phyloP scores from a whole-genome alignment of 2,888 invertebrate genomes.

The Idaea straminata region DNA sequence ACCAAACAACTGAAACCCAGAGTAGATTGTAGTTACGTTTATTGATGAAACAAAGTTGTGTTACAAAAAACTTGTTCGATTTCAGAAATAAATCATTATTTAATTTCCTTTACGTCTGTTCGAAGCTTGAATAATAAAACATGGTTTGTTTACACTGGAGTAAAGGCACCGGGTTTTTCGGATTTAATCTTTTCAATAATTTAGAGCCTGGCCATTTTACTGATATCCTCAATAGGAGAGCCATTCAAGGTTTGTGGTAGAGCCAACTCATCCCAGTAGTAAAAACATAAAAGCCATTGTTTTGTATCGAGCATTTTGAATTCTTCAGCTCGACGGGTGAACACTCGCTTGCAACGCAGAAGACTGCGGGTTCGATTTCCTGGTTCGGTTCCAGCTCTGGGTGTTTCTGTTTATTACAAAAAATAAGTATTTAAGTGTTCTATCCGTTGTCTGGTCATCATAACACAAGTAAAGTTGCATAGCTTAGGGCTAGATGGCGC shows the following conservation, averaged over 20 bases:
- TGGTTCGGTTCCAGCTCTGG: too few relatives aligned
- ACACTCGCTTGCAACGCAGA: too few relatives aligned
- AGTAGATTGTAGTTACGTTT: slow-evolving; percentile 2
- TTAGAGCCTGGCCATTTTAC: slow-evolving; percentile 42
- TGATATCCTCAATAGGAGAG: slow-evolving; percentile 42
- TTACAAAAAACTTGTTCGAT: not conserved
- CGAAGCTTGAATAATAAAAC: slow-evolving; percentile 13
- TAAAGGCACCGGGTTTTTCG: slow-evolving; percentile 41
- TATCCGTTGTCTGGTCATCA: too few relatives aligned
- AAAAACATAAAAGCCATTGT: too few relatives aligned
- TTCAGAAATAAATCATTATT: slow-evolving; percentile 6
- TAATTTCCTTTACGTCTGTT: slow-evolving; percentile 11
- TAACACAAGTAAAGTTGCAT: too few relatives aligned
- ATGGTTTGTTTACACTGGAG: slow-evolving; percentile 36
- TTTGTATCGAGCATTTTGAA: too few relatives aligned
- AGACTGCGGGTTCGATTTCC: too few relatives aligned
- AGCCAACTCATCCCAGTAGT: not conserved
- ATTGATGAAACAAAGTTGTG: slow-evolving; percentile 2
- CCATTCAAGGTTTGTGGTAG: slow-evolving; percentile 33
- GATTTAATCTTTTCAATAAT: slow-evolving; percentile 45
- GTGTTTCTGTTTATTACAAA: too few relatives aligned
- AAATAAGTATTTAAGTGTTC: too few relatives aligned
- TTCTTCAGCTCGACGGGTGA: too few relatives aligned
- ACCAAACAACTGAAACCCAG: not conserved
- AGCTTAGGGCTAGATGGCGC: too few relatives aligned